Conservation (phyloP, 2,888 invertebrate genomes). For the Volucella zonaria region DNA sequence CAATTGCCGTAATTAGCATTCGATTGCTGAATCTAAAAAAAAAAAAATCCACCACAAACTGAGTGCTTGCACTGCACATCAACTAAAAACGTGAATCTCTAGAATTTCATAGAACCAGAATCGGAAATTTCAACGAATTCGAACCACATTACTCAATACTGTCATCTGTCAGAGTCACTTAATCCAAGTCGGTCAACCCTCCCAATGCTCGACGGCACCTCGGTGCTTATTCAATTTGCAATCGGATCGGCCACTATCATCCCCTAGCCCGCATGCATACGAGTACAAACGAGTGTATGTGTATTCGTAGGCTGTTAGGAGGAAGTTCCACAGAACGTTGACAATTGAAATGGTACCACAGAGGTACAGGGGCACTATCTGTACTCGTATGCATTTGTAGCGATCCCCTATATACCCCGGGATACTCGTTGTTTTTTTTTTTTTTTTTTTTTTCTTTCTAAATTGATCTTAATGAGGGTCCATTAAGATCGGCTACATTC, state of each 20-base stretch:
- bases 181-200: conserved; percentile 59
- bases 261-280: conserved; percentile 21
- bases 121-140: conserved; percentile 7
- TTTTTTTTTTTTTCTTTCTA: too few species aligned
- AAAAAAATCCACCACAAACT: too few species aligned
- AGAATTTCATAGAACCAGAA: neutral
- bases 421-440: neutral
- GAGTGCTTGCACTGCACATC: neutral
- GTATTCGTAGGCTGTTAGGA: neutral
- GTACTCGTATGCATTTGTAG: neutral
- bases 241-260: conserved; percentile 38
- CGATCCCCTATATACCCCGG: conserved; percentile 1
- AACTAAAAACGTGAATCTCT: conserved; percentile 55
- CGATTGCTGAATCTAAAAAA: neutral
- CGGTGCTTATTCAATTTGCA: conserved; percentile 65
- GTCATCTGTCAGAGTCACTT: conserved; percentile 19
- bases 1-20: conserved; percentile 18
- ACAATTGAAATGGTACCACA: conserved; percentile 32
- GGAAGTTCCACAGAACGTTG: neutral
- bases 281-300: too few species aligned
- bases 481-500: conserved; percentile 45
- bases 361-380: conserved; percentile 18
- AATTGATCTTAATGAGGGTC: conserved; percentile 63
- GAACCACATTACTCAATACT: conserved; percentile 7
- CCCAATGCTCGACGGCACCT: neutral